A percentile compares a stretch with the other conserved stretches of the same genome.
Conservation (phyloP, 2,113 vertebrate species). For the Rhodinocichla rosea region DNA sequence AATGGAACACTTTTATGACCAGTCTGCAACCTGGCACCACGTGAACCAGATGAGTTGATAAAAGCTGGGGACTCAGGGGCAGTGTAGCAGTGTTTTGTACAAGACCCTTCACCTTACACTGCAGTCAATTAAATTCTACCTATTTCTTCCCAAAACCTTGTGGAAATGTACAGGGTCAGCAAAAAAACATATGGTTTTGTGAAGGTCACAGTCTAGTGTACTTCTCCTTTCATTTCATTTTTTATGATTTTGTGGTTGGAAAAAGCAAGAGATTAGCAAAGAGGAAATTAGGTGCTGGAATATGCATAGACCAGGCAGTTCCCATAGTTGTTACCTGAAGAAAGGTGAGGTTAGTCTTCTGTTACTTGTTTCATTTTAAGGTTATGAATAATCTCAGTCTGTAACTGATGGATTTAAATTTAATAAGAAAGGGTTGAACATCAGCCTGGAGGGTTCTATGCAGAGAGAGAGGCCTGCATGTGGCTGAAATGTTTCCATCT, state of each 20-base stretch:
- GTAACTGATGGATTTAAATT: background rate
- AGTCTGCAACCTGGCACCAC: background rate
- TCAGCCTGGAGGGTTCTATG: background rate
- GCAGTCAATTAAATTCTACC: background rate
- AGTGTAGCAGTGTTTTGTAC: background rate
- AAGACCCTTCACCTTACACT: background rate
- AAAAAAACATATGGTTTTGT: background rate
- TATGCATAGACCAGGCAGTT: background rate
- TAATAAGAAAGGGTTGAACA: background rate
- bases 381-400: background rate
- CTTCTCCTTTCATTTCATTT: background rate
- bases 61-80: background rate
- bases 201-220: background rate
- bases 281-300: background rate
- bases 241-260: background rate
- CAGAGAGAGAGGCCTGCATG: background rate
- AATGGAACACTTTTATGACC: constrained; percentile 12
- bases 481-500: background rate
- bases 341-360: background rate
- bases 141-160: background rate
- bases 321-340: background rate
- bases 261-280: background rate
- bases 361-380: background rate
- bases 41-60: background rate
- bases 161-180: background rate